Conservation (phyloP, 2,797 vertebrate genomes). For the Sebastes iracundus region DNA sequence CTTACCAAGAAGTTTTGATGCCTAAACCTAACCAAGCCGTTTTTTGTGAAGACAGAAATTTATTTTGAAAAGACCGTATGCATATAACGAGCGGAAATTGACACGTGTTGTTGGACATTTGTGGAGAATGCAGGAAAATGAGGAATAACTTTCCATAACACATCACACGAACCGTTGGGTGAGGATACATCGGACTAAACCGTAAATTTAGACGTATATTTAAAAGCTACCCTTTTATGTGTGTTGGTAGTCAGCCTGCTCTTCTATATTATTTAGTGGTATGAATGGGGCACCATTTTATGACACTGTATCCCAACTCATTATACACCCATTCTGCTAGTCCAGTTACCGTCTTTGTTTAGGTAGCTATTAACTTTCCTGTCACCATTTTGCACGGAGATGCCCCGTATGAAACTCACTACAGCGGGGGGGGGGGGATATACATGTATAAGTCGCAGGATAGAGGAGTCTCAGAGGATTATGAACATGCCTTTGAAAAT, state of each 20-base stretch:
- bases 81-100: no score
- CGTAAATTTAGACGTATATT: not conserved
- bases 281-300: not conserved
- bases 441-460: not conserved
- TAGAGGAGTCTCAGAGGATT: not conserved
- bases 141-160: not conserved
- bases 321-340: not conserved
- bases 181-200: not conserved
- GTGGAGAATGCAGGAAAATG: not conserved
- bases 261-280: not conserved
- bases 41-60: no score
- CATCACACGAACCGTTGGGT: not conserved
- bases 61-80: no score
- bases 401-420: not conserved
- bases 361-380: not conserved
- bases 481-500: not conserved
- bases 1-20: no score
- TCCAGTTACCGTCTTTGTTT: not conserved
- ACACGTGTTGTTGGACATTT: no score
- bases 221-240: not conserved
- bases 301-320: not conserved
- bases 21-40: no score
- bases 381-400: not conserved
- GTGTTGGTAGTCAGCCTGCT: not conserved
- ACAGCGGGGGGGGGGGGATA: not conserved